These are phyloP conservation scores for Isoperla grammatica DNA, from an alignment of 2,888 invertebrate species.

Conservation along the genomic window DNA sequence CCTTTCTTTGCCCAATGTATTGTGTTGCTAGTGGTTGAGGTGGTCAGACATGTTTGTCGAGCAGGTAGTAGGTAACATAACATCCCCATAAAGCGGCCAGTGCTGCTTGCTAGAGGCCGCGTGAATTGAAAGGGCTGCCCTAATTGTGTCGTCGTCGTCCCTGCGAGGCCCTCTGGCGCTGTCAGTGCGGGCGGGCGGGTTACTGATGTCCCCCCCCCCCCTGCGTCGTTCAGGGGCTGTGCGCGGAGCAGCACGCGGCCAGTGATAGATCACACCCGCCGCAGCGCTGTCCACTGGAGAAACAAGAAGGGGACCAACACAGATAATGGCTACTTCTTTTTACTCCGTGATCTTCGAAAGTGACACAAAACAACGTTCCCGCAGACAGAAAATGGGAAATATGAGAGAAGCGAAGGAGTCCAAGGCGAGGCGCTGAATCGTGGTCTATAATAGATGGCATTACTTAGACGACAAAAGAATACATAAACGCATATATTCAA, in stretches of 20 bases:
- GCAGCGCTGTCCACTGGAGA: background rate
- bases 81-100: too few relatives aligned
- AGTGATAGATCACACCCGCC: slow-evolving; percentile 11
- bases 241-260: background rate
- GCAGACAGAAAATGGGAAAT: background rate
- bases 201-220: slow-evolving; percentile 6
- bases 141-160: slow-evolving; percentile 7
- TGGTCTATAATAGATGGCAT: background rate
- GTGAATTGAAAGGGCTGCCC: background rate
- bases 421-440: slow-evolving; percentile 10
- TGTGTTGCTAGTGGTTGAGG: too few relatives aligned
- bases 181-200: slow-evolving; percentile 11
- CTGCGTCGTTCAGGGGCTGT: background rate
- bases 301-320: background rate
- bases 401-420: slow-evolving; percentile 3
- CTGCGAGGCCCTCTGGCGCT: slow-evolving; percentile 3
- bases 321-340: slow-evolving; percentile 10
- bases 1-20: too few relatives aligned
- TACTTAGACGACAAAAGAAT: slow-evolving; percentile 4
- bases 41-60: too few relatives aligned
- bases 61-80: too few relatives aligned
- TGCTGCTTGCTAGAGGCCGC: too few relatives aligned
- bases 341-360: background rate
- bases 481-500: background rate
- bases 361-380: background rate